Conservation (phyloP, 2,113 vertebrate species). For the Micronycteris hirsuta region DNA sequence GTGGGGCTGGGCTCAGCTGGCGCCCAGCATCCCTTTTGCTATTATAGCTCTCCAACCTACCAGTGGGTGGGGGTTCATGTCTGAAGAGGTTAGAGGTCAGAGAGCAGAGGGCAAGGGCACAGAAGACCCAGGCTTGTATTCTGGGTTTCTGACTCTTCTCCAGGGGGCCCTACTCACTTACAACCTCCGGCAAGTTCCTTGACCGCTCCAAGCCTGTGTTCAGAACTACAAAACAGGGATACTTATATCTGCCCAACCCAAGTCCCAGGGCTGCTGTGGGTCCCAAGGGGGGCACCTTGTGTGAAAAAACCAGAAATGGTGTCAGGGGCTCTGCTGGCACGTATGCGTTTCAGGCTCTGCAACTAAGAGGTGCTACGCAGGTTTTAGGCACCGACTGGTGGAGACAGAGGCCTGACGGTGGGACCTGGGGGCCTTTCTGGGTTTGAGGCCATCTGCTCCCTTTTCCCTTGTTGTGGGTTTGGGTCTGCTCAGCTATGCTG, state of each 20-base stretch:
- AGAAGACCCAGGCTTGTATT: not conserved
- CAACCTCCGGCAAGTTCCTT: not conserved
- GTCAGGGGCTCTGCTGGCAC: not conserved
- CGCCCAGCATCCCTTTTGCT: not conserved
- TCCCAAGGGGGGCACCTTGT: not conserved
- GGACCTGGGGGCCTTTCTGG: not conserved
- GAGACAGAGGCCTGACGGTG: not conserved
- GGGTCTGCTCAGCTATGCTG: not conserved
- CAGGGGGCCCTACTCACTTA: not conserved
- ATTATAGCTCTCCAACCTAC: not conserved
- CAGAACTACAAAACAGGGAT: not conserved
- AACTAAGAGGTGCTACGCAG: not conserved
- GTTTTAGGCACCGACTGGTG: not conserved
- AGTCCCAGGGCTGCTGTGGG: not conserved
- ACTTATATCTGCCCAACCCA: not conserved
- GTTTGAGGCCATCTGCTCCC: not conserved
- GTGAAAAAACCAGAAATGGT: not conserved
- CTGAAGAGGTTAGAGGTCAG: not conserved
- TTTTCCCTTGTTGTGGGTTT: not conserved
- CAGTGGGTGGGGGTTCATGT: rapidly evolving
- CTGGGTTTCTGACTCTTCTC: not conserved
- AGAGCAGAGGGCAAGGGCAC: not conserved
- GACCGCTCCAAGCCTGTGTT: not conserved
- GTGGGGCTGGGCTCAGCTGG: not conserved
- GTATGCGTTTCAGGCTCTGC: not conserved